Percentiles rank a stretch among this genome's conserved stretches.
Conservation (phyloP, 2,888 invertebrate genomes). For the Caenorhabditis wallacei region DNA sequence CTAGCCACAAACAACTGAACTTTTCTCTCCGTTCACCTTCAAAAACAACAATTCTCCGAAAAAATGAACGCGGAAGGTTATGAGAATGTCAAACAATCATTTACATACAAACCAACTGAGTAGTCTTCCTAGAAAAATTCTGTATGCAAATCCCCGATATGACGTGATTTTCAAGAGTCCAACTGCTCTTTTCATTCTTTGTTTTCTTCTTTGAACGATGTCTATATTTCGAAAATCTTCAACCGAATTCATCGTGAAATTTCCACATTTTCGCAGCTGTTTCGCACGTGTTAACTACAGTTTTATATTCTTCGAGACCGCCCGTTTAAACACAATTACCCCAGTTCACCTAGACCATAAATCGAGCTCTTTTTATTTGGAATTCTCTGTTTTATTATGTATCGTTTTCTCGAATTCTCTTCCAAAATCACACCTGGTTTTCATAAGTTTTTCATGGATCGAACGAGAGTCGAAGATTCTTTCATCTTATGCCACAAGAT, state of each 20-base stretch:
- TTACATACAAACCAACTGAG: constrained; percentile 29
- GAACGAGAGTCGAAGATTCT: not conserved
- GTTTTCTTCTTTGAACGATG: not conserved
- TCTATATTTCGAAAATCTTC: not conserved
- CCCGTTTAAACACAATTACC: constrained; percentile 23
- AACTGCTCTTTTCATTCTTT: constrained; percentile 16
- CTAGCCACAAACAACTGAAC: not conserved
- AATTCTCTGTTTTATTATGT: not conserved
- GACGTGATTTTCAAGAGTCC: constrained; percentile 9
- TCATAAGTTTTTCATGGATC: constrained; percentile 12
- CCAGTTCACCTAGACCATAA: constrained; percentile 23
- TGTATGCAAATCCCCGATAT: constrained; percentile 17
- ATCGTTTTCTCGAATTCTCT: not conserved
- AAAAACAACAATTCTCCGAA: not conserved
- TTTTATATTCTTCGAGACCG: constrained; percentile 21
- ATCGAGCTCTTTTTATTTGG: not conserved
- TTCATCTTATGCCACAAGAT: constrained; percentile 11
- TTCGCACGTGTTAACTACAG: constrained; percentile 36
- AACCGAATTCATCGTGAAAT: no score
- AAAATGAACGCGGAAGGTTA: constrained; percentile 25
- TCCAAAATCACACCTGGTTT: constrained; percentile 30
- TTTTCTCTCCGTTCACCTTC: constrained; percentile 9
- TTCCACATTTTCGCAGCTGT: constrained; percentile 31
- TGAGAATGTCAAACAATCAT: constrained; percentile 43
- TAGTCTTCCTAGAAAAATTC: not conserved